These are phyloP conservation scores for Oryzias dopingdopingensis DNA, from an alignment of 2,797 vertebrate genomes.

Conservation along the genomic window DNA sequence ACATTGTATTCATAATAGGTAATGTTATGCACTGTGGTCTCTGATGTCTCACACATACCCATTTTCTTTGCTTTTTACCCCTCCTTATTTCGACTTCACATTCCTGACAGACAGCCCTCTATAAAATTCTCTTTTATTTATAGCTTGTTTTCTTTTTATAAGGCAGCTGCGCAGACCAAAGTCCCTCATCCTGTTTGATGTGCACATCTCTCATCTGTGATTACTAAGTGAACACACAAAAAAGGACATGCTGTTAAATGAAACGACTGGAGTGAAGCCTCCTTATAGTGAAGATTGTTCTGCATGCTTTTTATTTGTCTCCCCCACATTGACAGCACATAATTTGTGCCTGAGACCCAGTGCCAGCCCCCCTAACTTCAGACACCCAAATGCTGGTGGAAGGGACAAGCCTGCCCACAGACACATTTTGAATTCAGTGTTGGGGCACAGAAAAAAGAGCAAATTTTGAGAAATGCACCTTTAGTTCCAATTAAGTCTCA, in stretches of 20 bases:
- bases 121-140: slow-evolving; percentile 85
- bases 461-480: background rate
- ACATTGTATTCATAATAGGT: slow-evolving; percentile 76
- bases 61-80: slow-evolving; percentile 40
- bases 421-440: slow-evolving; percentile 1
- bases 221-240: slow-evolving; percentile 72
- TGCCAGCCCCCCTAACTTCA: background rate
- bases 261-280: slow-evolving; percentile 68
- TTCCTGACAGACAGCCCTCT: slow-evolving; percentile 75
- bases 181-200: slow-evolving; percentile 78
- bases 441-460: background rate
- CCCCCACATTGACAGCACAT: slow-evolving; percentile 49
- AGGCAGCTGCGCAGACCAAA: slow-evolving; percentile 75
- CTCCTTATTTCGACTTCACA: slow-evolving; percentile 55
- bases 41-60: slow-evolving; percentile 63
- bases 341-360: slow-evolving; percentile 38
- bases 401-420: slow-evolving; percentile 36
- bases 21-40: slow-evolving; percentile 70
- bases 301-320: slow-evolving; percentile 60
- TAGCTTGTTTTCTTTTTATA: slow-evolving; percentile 82
- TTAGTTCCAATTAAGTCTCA: background rate
- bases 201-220: slow-evolving; percentile 76
- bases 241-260: slow-evolving; percentile 74
- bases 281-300: slow-evolving; percentile 62
- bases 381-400: slow-evolving; percentile 11